These are phyloP conservation scores for Denticeps clupeoides DNA, from an alignment of 2,797 vertebrate genomes.

Conservation along the genomic window DNA sequence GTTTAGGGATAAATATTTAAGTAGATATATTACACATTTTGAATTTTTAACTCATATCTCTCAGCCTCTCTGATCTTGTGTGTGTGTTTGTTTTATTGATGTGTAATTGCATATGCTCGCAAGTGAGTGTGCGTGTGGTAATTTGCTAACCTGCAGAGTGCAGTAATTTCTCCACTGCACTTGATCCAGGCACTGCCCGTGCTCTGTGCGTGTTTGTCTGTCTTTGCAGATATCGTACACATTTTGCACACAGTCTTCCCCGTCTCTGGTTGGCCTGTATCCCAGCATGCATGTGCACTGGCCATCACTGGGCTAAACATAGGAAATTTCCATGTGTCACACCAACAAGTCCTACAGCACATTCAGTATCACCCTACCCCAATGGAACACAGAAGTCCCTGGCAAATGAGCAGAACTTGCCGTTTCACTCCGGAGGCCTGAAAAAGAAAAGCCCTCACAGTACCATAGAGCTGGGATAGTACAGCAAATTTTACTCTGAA, in stretches of 20 bases:
- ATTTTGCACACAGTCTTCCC: conserved; percentile 47
- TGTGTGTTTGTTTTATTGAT: background rate
- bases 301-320: conserved; percentile 61
- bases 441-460: too few species aligned
- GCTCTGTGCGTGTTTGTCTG: conserved; percentile 58
- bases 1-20: too few species aligned
- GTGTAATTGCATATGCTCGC: background rate
- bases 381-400: too few species aligned
- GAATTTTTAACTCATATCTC: too few species aligned
- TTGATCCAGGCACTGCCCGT: conserved; percentile 67
- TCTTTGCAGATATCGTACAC: conserved; percentile 59
- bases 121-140: background rate
- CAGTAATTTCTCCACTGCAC: conserved; percentile 72
- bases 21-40: too few species aligned
- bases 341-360: too few species aligned
- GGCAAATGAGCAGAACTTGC: too few species aligned
- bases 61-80: background rate
- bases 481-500: too few species aligned
- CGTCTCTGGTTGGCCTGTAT: conserved; percentile 34
- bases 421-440: too few species aligned
- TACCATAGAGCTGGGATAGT: too few species aligned
- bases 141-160: conserved; percentile 58
- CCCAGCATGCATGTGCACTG: conserved; percentile 67
- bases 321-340: background rate
- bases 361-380: too few species aligned